Percentiles rank a stretch among this genome's conserved stretches.
These are phyloP conservation scores for Adela reaumurella DNA, from an alignment of 2,888 invertebrate species.

Conservation along the genomic window DNA sequence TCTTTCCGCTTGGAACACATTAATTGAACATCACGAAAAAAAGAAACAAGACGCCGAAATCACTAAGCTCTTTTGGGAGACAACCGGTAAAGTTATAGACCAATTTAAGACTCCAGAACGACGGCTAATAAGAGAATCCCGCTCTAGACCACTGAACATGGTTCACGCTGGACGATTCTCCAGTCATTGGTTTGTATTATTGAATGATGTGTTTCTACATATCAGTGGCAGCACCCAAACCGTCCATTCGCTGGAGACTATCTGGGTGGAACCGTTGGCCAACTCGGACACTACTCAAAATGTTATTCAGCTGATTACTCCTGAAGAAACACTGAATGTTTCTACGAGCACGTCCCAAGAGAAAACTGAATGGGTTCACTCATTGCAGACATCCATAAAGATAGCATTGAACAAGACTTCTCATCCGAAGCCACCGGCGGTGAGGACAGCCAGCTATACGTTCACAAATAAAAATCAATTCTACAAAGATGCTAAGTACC, in stretches of 20 bases:
- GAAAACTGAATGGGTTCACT: slow-evolving; percentile 77
- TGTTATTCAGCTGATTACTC: slow-evolving; percentile 67
- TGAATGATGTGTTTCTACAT: slow-evolving; percentile 79
- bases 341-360: slow-evolving; percentile 63
- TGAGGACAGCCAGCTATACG: slow-evolving; percentile 68
- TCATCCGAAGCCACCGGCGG: slow-evolving; percentile 63
- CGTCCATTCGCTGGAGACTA: slow-evolving; percentile 64
- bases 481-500: slow-evolving; percentile 76
- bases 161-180: slow-evolving; percentile 70
- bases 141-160: slow-evolving; percentile 64
- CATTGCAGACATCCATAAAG: slow-evolving; percentile 71
- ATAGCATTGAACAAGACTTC: slow-evolving; percentile 60
- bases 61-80: slow-evolving; percentile 74
- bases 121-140: slow-evolving; percentile 76
- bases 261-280: slow-evolving; percentile 77
- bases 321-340: slow-evolving; percentile 73
- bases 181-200: slow-evolving; percentile 75
- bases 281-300: slow-evolving; percentile 63
- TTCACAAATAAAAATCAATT: slow-evolving; percentile 65
- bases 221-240: slow-evolving; percentile 63
- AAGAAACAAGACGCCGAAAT: slow-evolving; percentile 63
- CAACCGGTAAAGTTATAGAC: slow-evolving; percentile 61
- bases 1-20: slow-evolving; percentile 57
- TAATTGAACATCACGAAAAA: slow-evolving; percentile 61
- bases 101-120: slow-evolving; percentile 61